Percentiles rank a stretch among this genome's conserved stretches.
Conservation (phyloP, 2,797 vertebrate species). For the Lepus oiostolus region DNA sequence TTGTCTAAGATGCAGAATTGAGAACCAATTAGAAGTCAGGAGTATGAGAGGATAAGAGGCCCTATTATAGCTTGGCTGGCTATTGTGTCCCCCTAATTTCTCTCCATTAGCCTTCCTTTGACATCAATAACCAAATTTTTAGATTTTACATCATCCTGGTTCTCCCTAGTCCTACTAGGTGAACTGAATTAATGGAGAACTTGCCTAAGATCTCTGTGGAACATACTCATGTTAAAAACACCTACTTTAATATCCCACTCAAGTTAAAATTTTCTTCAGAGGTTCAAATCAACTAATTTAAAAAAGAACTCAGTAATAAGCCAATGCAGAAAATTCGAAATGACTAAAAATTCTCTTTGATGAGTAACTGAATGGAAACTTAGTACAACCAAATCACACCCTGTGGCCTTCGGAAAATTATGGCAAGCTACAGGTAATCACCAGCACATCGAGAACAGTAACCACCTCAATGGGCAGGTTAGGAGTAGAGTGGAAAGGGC, state of each 20-base stretch:
- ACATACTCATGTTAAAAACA: not conserved
- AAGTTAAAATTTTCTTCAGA: constrained; percentile 67
- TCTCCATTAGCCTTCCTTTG: not conserved
- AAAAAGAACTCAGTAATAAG: constrained; percentile 59
- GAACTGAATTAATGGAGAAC: constrained; percentile 41
- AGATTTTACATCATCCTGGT: not conserved
- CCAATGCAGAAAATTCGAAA: constrained; percentile 68
- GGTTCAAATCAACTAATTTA: constrained; percentile 51
- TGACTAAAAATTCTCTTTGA: constrained; percentile 50
- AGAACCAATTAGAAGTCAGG: not conserved
- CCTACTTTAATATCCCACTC: constrained; percentile 20
- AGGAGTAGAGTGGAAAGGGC: rapidly evolving
- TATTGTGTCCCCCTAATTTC: not conserved
- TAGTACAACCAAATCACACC: constrained; percentile 24
- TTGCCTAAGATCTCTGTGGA: constrained; percentile 19
- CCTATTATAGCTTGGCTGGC: not conserved
- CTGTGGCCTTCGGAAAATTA: constrained; percentile 2
- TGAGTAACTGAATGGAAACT: constrained; percentile 65
- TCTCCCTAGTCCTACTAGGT: not conserved
- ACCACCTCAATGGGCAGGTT: not conserved
- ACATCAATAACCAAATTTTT: constrained; percentile 24
- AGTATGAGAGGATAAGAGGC: not conserved
- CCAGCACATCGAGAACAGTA: not conserved
- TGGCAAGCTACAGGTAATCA: not conserved
- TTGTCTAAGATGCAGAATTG: not conserved